Evolutionary conservation across 2,797 vertebrate species (phyloP).

Genomic region (Adrianichthys oophorus): DNA sequence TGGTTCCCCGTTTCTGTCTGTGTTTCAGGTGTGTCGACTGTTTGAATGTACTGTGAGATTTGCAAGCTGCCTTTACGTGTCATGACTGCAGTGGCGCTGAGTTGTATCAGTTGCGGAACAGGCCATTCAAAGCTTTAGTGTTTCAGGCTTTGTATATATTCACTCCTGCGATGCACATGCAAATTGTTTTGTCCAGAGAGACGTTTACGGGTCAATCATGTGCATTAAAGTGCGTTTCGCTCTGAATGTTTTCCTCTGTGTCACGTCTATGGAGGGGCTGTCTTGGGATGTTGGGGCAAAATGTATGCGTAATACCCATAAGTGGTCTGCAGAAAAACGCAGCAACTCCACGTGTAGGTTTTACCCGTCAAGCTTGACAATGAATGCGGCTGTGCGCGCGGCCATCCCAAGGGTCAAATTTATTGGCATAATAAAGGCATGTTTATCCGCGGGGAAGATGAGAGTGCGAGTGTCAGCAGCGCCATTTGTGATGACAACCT

Average conservation of each 20-base stretch:
- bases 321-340: constrained; percentile 6
- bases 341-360: constrained; percentile 19
- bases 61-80: constrained; percentile 86
- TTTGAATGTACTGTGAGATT: constrained; percentile 81
- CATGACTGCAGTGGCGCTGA: constrained; percentile 79
- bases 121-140: constrained; percentile 32
- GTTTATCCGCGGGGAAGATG: constrained; percentile 71
- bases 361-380: constrained; percentile 42
- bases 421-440: constrained; percentile 75
- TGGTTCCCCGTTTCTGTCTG: constrained; percentile 39
- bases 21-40: constrained; percentile 54
- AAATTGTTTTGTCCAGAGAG: constrained; percentile 75
- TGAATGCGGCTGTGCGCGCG: constrained; percentile 67
- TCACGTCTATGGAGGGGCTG: constrained; percentile 35
- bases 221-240: constrained; percentile 86
- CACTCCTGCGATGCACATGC: constrained; percentile 78
- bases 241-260: constrained; percentile 38
- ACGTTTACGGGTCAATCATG: constrained; percentile 90
- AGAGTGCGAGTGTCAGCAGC: constrained; percentile 68
- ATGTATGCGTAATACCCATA: neutral
- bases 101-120: constrained; percentile 89
- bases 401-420: constrained; percentile 58
- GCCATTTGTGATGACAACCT: constrained; percentile 75
- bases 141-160: constrained; percentile 68
- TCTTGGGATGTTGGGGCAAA: neutral